These are phyloP conservation scores for Lasioglossum morio DNA, from an alignment of 2,888 invertebrate species.

Conservation along the genomic window DNA sequence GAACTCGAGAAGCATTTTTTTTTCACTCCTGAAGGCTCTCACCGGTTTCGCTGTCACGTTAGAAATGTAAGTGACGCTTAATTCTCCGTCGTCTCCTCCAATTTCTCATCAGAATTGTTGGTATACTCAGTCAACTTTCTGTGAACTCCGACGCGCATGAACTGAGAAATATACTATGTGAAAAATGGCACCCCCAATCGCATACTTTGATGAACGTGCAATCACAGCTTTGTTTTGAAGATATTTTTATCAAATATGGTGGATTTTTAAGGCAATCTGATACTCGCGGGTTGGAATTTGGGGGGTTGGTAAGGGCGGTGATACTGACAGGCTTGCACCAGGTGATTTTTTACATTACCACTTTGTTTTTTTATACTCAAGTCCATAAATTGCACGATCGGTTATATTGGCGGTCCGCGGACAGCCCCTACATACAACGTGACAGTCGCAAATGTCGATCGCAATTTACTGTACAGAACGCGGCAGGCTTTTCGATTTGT, in stretches of 20 bases:
- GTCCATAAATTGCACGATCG: not conserved
- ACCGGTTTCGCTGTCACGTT: slow-evolving; percentile 31
- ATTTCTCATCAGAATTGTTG: not conserved
- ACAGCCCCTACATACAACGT: not conserved
- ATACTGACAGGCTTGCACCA: not conserved
- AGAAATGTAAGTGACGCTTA: slow-evolving; percentile 26
- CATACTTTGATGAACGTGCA: not conserved
- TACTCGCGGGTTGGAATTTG: not conserved
- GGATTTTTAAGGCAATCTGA: not conserved
- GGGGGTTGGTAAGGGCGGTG: not conserved
- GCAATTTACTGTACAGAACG: not conserved
- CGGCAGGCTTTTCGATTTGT: not conserved
- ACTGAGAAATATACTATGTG: not conserved
- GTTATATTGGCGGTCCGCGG: not conserved
- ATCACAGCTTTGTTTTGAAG: not conserved
- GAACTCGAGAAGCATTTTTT: slow-evolving; percentile 13
- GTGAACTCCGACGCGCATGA: not conserved
- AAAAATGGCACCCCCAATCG: slow-evolving; percentile 4
- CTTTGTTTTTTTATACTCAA: not conserved
- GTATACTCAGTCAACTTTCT: not conserved
- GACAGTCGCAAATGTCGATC: not conserved
- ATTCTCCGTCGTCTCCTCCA: not conserved
- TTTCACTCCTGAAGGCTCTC: not conserved
- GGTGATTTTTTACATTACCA: not conserved
- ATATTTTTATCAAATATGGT: too few relatives aligned